These are phyloP conservation scores for Epistrophella euchroma DNA, from an alignment of 2,888 invertebrate species.

Conservation along the genomic window DNA sequence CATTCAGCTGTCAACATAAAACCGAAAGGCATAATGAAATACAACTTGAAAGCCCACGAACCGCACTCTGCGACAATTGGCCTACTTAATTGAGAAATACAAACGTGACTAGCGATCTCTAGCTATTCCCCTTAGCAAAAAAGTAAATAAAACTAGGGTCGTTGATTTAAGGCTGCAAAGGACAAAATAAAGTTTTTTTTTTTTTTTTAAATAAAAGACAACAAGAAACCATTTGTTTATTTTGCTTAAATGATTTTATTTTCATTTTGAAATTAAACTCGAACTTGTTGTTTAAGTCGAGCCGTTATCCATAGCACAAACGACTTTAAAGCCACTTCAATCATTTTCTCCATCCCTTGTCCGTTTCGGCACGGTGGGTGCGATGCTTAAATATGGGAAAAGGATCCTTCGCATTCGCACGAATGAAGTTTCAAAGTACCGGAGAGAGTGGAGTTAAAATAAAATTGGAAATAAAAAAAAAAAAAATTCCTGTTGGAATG, in stretches of 20 bases:
- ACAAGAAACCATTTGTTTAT: conserved; percentile 48
- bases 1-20: too few species aligned
- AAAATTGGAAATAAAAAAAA: conserved; percentile 12
- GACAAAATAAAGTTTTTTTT: conserved; percentile 6
- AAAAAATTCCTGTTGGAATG: conserved; percentile 20
- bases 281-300: conserved; percentile 35
- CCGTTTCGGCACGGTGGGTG: too few species aligned
- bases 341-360: neutral
- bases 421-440: conserved; percentile 39
- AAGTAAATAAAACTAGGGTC: neutral
- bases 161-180: conserved; percentile 28
- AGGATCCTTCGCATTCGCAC: conserved; percentile 62
- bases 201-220: neutral
- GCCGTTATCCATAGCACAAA: neutral
- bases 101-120: conserved; percentile 61
- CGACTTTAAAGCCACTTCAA: conserved; percentile 18
- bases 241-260: conserved; percentile 68
- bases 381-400: neutral
- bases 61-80: conserved; percentile 43
- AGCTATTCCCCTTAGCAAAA: neutral
- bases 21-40: neutral
- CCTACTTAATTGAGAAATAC: conserved; percentile 64
- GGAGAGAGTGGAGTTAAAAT: conserved; percentile 27
- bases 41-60: conserved; percentile 14
- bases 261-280: conserved; percentile 65